phyloP scores from a whole-genome alignment of 2,888 invertebrate species.

The Euphydryas editha region DNA sequence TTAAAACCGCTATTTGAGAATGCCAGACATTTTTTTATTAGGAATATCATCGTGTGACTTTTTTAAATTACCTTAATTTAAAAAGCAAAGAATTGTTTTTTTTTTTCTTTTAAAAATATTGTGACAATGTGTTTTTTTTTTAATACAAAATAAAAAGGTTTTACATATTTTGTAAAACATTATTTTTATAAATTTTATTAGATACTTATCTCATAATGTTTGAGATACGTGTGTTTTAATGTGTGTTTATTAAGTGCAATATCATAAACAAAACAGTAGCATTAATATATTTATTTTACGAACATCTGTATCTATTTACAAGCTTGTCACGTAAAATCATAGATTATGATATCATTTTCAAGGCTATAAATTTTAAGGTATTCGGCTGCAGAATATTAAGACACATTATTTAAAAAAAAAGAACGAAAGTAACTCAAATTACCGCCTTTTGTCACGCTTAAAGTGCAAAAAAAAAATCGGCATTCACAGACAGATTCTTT shows the following conservation, averaged over 20 bases:
- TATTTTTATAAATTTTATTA: too few relatives aligned
- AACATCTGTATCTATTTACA: not conserved
- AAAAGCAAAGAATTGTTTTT: not conserved
- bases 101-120: not conserved
- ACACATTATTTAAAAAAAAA: too few relatives aligned
- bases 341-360: conserved; percentile 4
- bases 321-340: conserved; percentile 1
- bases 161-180: too few relatives aligned
- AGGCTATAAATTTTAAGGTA: not conserved
- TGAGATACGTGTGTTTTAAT: not conserved
- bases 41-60: not conserved
- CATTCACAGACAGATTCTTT: conserved; percentile 41
- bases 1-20: not conserved
- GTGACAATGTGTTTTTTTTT: too few relatives aligned
- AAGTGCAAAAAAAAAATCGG: conserved; percentile 24
- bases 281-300: not conserved
- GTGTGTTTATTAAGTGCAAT: not conserved
- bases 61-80: not conserved
- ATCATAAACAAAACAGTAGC: conserved; percentile 3
- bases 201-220: too few relatives aligned
- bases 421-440: not conserved
- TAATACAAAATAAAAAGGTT: too few relatives aligned
- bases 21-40: not conserved
- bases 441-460: conserved; percentile 18
- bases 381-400: not conserved